Conservation (phyloP, 2,113 vertebrate species). For the Probosciger aterrimus region DNA sequence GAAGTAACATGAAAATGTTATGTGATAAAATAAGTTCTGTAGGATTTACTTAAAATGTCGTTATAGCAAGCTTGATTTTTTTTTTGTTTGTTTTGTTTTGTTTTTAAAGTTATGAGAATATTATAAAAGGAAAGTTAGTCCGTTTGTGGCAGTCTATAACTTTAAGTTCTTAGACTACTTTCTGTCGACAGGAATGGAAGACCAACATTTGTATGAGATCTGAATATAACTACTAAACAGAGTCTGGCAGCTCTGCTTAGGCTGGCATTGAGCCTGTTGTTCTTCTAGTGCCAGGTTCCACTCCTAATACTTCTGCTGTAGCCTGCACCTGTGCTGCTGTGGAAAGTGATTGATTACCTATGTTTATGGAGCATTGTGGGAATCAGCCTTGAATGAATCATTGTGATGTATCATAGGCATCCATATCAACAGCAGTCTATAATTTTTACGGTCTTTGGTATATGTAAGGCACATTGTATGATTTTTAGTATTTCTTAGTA, state of each 20-base stretch:
- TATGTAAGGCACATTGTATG: neutral
- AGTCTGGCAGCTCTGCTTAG: neutral
- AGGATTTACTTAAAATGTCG: conserved; percentile 55
- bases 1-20: conserved; percentile 43
- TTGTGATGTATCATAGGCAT: neutral
- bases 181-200: neutral
- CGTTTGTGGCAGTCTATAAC: neutral
- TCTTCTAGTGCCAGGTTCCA: neutral
- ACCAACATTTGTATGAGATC: neutral
- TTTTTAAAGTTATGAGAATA: neutral
- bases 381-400: neutral
- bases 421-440: neutral
- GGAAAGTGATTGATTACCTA: neutral
- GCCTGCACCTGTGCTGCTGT: neutral
- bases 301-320: conserved; percentile 32
- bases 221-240: conserved; percentile 2
- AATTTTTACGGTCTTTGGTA: neutral
- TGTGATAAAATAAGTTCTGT: conserved; percentile 42
- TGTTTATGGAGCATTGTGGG: neutral
- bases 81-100: neutral
- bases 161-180: conserved; percentile 1
- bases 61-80: neutral
- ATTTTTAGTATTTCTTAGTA: neutral
- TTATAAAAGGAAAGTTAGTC: neutral
- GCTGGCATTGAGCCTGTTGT: neutral